Base-by-base conservation (phyloP, 2,888 invertebrate genomes). In the Thecocarcelia acutangulata region DNA sequence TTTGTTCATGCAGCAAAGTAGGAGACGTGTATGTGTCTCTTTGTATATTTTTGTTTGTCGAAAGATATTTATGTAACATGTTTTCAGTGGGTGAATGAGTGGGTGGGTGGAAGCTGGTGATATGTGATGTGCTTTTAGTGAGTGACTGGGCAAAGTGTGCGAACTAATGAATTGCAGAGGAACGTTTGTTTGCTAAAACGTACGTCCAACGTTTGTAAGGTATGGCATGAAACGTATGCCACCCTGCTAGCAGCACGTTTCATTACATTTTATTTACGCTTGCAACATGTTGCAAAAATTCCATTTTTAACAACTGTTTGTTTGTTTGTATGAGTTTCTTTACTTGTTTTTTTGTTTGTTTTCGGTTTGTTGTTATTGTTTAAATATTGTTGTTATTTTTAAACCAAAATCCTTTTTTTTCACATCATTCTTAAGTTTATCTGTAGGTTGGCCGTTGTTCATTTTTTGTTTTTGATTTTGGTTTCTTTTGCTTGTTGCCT, bases 281-380 rank as follows among this genome's bases (percentile, higher is more conserved):
- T 77, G 81, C 83, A 84, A 83, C 84, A 84, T 84, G 83, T 83
- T 82, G 85, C 83, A 73, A 83, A 78, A 78, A 83, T 84, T 77
- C 54, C 72, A 80, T 52, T 58, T 83, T 79, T 48, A 50, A 52
- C 74, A 73, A 61, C 64, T 81, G 74, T 64, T 44, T 63, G 8
- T 64, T 44, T 63, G 8, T 54, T 44, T 28, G 11, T 46, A 0
- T 56, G 40, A 42, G 21, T 40, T 15, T 19, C 15, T 11, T 40
- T 33, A 15, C 12, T 13, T 48, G 0, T 48, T 69, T 42, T 42
- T 42, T 61, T 3, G 1, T 42, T 50, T 19, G 11, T 19, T 50
- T 21, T 42, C 33, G 3, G 19, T 58, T 21, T 56, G 33, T 4
- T 52, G 40, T 56, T 73, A 11, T 50, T 54, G 8, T 13, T 19